These are phyloP conservation scores for Callocephalon fimbriatum DNA, from an alignment of 2,113 vertebrate genomes.

Conservation along the genomic window DNA sequence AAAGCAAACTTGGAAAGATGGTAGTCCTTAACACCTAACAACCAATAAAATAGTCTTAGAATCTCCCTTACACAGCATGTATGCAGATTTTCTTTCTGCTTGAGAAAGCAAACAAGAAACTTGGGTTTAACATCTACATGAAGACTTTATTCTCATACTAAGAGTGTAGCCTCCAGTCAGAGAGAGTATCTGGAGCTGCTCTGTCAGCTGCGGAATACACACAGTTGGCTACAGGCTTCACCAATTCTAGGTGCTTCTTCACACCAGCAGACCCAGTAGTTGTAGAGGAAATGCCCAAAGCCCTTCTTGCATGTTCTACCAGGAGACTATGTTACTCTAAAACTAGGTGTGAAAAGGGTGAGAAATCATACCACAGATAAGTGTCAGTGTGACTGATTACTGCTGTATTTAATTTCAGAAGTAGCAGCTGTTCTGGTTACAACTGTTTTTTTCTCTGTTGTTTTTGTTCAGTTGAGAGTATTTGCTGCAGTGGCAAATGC, in stretches of 20 bases:
- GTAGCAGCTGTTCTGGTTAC: not conserved
- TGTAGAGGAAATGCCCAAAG: not conserved
- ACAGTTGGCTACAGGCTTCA: not conserved
- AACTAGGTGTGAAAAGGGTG: not conserved
- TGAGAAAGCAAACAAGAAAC: not conserved
- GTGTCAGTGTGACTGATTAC: not conserved
- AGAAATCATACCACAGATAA: not conserved
- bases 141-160: not conserved
- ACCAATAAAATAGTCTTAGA: not conserved
- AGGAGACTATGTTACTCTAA: not conserved
- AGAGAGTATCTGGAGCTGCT: not conserved
- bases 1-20: not conserved
- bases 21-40: not conserved
- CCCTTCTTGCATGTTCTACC: not conserved
- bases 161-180: not conserved
- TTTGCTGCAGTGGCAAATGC: not conserved
- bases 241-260: not conserved
- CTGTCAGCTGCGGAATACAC: not conserved
- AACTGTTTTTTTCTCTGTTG: accelerated
- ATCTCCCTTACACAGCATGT: not conserved
- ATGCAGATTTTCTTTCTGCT: not conserved
- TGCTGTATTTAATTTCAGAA: not conserved
- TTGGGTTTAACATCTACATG: not conserved
- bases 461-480: not conserved
- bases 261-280: not conserved